Base-by-base conservation (phyloP, 53 echinoderm and acorn worm genomes). In the Patiria pectinifera region DNA sequence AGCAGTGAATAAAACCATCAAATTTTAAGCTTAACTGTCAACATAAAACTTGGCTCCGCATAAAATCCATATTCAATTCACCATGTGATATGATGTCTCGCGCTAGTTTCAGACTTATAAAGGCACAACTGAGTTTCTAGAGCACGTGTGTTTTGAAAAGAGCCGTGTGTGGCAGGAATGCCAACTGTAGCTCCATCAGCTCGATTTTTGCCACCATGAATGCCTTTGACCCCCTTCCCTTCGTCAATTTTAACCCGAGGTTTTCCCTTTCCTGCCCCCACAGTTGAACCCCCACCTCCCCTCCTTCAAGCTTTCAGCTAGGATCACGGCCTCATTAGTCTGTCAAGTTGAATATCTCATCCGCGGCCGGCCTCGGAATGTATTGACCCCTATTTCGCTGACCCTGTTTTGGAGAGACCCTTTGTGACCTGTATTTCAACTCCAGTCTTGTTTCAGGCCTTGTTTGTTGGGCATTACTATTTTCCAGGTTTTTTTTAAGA, bases 341-440 rank as follows among this genome's bases (percentile, higher is more conserved):
- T 76, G 75, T 86, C 86, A 87, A 25, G 48, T 75, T 76, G 15
- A 87, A 87, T 87, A 87, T 76, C 74, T 87, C 74, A 87, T 71
- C 66, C 3, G 66, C 10, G 76, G 21, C 82, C 21, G 0, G 0
- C 5, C 22, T 59, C 15, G 11, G 58, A 10, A 15, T 53, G 58
- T 82, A 82, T 82, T 82, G 82, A 82, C 82, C 82, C 14, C 16
- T 78, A 2, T 10, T 12, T 43, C 2, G 45, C 46, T 45, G 16
- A 45, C 79, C 79, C 79, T 78, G 45, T 78, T 78, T 78, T 78
- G 79, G 79, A 24, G 79, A 78, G 79, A 78, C 11, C 45, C 45
- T 14, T n/a, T 24, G 15, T 78, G 46, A 78, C 79, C 79, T 78
- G 15, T 24, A 45, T 78, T 45, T 78, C 79, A 78, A 45, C 47